Base-by-base conservation (phyloP, 2,797 vertebrate genomes). In the Typhlichthys subterraneus region DNA sequence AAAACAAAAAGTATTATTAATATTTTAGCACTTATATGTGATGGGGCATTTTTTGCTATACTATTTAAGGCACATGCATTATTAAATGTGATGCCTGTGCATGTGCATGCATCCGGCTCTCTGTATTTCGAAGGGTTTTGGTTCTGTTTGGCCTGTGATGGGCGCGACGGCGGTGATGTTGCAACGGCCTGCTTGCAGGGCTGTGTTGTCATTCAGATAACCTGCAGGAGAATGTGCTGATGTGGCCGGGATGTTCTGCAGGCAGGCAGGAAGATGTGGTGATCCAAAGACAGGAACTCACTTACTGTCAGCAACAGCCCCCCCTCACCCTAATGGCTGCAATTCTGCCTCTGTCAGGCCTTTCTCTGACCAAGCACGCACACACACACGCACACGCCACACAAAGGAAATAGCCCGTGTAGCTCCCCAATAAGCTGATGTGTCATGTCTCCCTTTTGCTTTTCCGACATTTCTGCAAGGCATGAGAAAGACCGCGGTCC, bases 361-460 rank as follows among this genome's bases (percentile, higher is more conserved):
- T 91, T 91, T 88, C 69, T 29, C 60, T 67, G 75, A 81, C 84
- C 80, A 75, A 76, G 45, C 66, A 55, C 45, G 38, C 51, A 38
- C 45, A 53, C 54, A 48, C 67, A 45, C 49, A 59, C 50, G 54
- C 49, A 42, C 61, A 59, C 61, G 71, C 63, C 63, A 74, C 58
- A 65, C 65, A 81, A 64, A 83, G 92, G 91, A 92, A 91, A 67
- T 3, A 3, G 85, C 85, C 72, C 15, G 67, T 84, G 78, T 57
- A 56, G 45, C 81, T 86, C 86, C 76, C 60, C 86, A 89, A 87
- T 90, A 95, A 92, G 88, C 86, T 94, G 93, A 94, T 91, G 85
- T 92, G 92, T 94, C 77, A 93, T 94, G 93, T 90, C 90, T 96
- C 95, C 90, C 93, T 84, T 92, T 67, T 59, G 83, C 78, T 56